Percentiles rank a stretch among this genome's conserved stretches.
Conservation (phyloP, 2,797 vertebrate species). For the Anomalospiza imberbis region DNA sequence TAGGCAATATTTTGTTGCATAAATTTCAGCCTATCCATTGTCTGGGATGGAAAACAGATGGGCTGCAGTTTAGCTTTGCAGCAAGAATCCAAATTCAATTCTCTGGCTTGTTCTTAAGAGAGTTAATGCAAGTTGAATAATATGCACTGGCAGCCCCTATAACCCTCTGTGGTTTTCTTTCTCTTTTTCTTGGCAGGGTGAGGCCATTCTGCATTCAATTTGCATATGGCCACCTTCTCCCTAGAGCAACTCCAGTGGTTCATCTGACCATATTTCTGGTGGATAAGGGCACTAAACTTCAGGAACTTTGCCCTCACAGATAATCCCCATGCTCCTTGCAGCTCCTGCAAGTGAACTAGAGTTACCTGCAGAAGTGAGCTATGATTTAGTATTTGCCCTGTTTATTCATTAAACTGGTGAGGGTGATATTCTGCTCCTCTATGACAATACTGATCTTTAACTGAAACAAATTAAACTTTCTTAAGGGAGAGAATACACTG, state of each 20-base stretch:
- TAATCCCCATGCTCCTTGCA: neutral
- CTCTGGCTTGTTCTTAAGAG: constrained; percentile 60
- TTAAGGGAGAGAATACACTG: neutral
- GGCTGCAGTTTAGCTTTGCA: constrained; percentile 55
- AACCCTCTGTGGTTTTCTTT: constrained; percentile 4
- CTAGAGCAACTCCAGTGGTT: neutral
- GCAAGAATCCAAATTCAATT: constrained; percentile 63
- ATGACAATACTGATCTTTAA: constrained; percentile 2
- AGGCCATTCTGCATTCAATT: neutral
- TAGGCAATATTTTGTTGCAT: neutral
- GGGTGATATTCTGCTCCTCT: neutral
- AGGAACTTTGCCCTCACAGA: neutral
- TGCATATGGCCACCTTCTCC: neutral
- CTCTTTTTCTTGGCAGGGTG: constrained; percentile 4
- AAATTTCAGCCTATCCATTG: neutral
- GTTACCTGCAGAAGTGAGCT: neutral
- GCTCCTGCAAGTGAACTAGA: neutral
- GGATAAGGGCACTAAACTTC: neutral
- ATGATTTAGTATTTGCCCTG: neutral
- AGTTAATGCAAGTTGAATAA: constrained; percentile 69
- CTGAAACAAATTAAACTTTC: neutral
- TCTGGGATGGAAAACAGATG: constrained; percentile 63
- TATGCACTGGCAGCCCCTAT: constrained; percentile 44
- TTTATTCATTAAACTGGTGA: neutral
- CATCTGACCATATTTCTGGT: neutral